These are phyloP conservation scores for Paradoxurus hermaphroditus DNA, from an alignment of 2,113 vertebrate genomes.

Conservation along the genomic window DNA sequence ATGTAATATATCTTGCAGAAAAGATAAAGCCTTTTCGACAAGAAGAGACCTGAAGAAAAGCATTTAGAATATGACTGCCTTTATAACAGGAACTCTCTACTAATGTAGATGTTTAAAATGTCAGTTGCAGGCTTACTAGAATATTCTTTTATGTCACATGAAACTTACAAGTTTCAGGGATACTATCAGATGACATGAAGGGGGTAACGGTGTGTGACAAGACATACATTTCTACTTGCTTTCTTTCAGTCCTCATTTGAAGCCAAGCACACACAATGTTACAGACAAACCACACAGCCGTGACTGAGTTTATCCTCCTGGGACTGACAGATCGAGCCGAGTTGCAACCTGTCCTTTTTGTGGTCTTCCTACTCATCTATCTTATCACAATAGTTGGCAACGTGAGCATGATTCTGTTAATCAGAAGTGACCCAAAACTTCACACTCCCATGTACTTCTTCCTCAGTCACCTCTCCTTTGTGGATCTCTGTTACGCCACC, in stretches of 20 bases:
- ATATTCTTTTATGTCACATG: background rate
- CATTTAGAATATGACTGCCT: background rate
- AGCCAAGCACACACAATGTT: background rate
- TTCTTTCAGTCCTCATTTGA: background rate
- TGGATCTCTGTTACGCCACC: conserved; percentile 80
- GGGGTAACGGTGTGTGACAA: background rate
- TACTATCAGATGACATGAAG: too few relatives aligned
- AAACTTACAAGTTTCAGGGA: background rate
- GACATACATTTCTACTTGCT: background rate
- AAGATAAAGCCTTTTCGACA: background rate
- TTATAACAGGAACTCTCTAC: background rate
- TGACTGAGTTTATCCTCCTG: conserved; percentile 68
- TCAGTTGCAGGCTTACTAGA: background rate
- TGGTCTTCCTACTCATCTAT: conserved; percentile 70
- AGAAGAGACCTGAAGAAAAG: background rate
- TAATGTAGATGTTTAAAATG: background rate
- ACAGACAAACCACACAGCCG: background rate
- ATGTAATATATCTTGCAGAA: background rate
- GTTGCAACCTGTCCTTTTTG: conserved; percentile 58
- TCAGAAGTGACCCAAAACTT: conserved; percentile 69
- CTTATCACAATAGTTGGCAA: conserved; percentile 74
- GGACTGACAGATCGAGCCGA: conserved; percentile 48
- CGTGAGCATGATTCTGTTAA: conserved; percentile 71
- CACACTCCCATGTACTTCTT: conserved; percentile 84
- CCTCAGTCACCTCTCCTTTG: conserved; percentile 81